Conservation (phyloP, 1,140 invertebrate species). For the Caenorhabditis tropicalis region DNA sequence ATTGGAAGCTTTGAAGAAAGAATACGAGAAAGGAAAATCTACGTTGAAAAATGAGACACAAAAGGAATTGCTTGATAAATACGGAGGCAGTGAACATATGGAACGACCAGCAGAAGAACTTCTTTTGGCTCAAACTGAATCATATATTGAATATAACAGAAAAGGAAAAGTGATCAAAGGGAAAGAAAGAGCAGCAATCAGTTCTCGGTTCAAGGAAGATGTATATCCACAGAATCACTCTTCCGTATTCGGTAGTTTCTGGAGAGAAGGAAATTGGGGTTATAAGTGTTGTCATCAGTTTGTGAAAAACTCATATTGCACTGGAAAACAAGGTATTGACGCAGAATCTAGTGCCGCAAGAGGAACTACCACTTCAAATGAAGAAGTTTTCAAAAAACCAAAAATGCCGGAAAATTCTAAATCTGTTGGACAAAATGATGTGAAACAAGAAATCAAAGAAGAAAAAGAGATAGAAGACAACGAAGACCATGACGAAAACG, state of each 20-base stretch:
- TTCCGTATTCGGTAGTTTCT: constrained; percentile 93
- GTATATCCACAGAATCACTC: constrained; percentile 64
- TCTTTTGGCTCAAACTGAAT: constrained; percentile 90
- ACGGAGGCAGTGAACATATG: constrained; percentile 77
- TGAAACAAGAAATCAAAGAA: neutral
- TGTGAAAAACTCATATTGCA: constrained; percentile 81
- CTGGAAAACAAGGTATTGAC: constrained; percentile 80
- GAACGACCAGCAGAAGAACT: constrained; percentile 84
- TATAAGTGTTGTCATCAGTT: constrained; percentile 91
- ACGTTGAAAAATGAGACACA: constrained; percentile 88
- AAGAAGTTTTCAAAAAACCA: neutral
- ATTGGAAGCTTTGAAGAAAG: constrained; percentile 86
- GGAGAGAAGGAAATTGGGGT: constrained; percentile 90
- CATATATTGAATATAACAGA: constrained; percentile 93
- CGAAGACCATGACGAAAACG: neutral
- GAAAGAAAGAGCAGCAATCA: constrained; percentile 83
- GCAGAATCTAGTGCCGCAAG: constrained; percentile 1
- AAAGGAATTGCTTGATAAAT: constrained; percentile 58
- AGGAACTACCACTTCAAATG: neutral
- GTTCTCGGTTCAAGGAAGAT: constrained; percentile 94
- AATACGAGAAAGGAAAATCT: constrained; percentile 88
- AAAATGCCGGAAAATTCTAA: neutral
- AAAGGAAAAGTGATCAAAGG: constrained; percentile 87
- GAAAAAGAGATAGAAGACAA: neutral
- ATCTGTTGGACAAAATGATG: neutral